Percentiles rank a stretch among this genome's conserved stretches.
phyloP scores from a whole-genome alignment of 2,797 vertebrate species.

The Enteromius fasciolatus region DNA sequence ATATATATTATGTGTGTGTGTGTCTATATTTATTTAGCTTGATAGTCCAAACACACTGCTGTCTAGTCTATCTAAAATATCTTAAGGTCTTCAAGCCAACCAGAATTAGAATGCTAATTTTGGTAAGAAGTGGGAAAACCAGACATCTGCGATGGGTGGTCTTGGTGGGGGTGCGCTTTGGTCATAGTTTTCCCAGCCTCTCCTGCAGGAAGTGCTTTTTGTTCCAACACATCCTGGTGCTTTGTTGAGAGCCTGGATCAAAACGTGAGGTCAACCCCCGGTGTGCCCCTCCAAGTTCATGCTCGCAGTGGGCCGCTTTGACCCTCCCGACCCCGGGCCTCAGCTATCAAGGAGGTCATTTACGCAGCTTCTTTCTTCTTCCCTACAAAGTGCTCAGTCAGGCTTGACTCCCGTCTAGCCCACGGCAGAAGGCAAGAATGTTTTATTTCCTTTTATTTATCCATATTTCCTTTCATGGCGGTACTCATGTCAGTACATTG shows the following conservation, averaged over 20 bases:
- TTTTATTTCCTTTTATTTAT: slow-evolving; percentile 43
- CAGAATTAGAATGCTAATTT: slow-evolving; percentile 57
- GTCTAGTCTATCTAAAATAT: not conserved
- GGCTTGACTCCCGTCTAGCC: slow-evolving; percentile 50
- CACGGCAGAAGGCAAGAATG: slow-evolving; percentile 29
- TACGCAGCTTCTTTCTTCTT: slow-evolving; percentile 54
- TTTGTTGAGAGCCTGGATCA: slow-evolving; percentile 66
- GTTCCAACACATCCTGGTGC: slow-evolving; percentile 67
- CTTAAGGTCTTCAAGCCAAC: not conserved
- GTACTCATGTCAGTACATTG: slow-evolving; percentile 7
- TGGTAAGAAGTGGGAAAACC: slow-evolving; percentile 38
- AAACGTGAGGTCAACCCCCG: slow-evolving; percentile 51
- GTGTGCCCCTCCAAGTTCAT: slow-evolving; percentile 43
- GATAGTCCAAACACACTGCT: not conserved
- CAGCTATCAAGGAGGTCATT: slow-evolving; percentile 58
- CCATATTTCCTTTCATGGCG: slow-evolving; percentile 18
- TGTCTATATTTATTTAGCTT: not conserved
- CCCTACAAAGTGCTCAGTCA: slow-evolving; percentile 59
- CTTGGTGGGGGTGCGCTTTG: slow-evolving; percentile 16
- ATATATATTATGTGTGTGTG: too few species aligned
- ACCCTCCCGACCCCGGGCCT: slow-evolving; percentile 55
- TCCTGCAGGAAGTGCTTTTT: slow-evolving; percentile 65
- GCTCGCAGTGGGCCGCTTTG: slow-evolving; percentile 47
- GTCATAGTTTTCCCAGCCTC: slow-evolving; percentile 58
- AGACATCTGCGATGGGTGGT: slow-evolving; percentile 49